These are phyloP conservation scores for Apogon hyalosoma DNA, from an alignment of 2,797 vertebrate genomes.

Conservation along the genomic window DNA sequence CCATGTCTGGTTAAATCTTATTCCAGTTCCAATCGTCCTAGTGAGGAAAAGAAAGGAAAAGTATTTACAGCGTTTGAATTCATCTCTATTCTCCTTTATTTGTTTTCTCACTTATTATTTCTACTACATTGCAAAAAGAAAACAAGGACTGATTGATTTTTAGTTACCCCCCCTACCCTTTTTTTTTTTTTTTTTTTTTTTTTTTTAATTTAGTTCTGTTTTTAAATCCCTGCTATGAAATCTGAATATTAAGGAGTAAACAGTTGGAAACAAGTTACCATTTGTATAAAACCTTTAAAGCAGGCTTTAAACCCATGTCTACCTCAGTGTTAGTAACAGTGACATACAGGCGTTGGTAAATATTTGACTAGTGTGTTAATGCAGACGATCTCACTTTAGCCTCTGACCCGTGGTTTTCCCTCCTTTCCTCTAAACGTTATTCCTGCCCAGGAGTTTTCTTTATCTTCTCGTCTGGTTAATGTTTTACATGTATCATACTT, in stretches of 20 bases:
- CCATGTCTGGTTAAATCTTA: not conserved
- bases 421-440: not conserved
- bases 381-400: constrained; percentile 9
- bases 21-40: too few relatives aligned
- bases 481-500: constrained; percentile 10
- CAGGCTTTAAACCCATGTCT: not conserved
- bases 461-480: constrained; percentile 10
- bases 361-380: constrained; percentile 19
- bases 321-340: not conserved
- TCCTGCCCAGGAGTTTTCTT: not conserved
- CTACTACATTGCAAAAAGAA: too few relatives aligned
- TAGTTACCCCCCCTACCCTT: not conserved
- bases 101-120: not conserved
- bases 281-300: not conserved
- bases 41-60: not conserved
- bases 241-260: not conserved
- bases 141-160: too few relatives aligned
- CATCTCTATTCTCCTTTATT: not conserved
- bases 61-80: too few relatives aligned
- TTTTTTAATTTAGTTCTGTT: not conserved
- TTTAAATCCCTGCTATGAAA: not conserved
- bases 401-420: constrained; percentile 5
- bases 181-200: not conserved
- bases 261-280: not conserved
- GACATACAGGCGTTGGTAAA: constrained; percentile 13